Evolutionary conservation across 2,113 vertebrate genomes (phyloP).

Genomic region (Microtus richardsoni): DNA sequence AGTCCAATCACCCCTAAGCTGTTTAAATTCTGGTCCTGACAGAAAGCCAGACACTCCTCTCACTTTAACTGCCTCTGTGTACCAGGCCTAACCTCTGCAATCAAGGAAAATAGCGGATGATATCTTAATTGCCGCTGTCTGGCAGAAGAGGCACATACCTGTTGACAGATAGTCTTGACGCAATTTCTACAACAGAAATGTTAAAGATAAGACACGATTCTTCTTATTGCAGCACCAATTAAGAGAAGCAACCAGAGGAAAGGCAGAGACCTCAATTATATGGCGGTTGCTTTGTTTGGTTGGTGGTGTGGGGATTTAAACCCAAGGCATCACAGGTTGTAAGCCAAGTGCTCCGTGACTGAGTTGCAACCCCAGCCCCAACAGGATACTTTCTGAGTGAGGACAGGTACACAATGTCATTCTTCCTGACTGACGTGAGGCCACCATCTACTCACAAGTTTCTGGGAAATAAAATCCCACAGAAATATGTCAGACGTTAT

Average conservation of each 20-base stretch:
- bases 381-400: neutral
- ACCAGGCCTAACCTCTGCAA: neutral
- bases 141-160: conserved; percentile 13
- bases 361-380: neutral
- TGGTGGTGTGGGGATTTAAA: neutral
- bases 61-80: neutral
- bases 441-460: neutral
- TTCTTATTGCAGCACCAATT: neutral
- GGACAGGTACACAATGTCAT: neutral
- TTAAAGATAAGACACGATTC: conserved; percentile 67
- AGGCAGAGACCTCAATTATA: no score
- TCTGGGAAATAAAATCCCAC: neutral
- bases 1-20: conserved; percentile 38
- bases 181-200: conserved; percentile 54
- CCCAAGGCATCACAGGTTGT: neutral
- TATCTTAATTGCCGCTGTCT: conserved; percentile 56
- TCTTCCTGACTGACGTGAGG: neutral
- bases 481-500: neutral
- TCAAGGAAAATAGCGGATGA: conserved; percentile 48
- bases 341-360: no score
- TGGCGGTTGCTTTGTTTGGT: neutral
- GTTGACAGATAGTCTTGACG: conserved; percentile 55
- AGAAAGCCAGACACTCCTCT: conserved; percentile 29
- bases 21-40: conserved; percentile 2
- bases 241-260: neutral